phyloP scores from a whole-genome alignment of 1,140 invertebrate species.

The Ceratina australensis region DNA sequence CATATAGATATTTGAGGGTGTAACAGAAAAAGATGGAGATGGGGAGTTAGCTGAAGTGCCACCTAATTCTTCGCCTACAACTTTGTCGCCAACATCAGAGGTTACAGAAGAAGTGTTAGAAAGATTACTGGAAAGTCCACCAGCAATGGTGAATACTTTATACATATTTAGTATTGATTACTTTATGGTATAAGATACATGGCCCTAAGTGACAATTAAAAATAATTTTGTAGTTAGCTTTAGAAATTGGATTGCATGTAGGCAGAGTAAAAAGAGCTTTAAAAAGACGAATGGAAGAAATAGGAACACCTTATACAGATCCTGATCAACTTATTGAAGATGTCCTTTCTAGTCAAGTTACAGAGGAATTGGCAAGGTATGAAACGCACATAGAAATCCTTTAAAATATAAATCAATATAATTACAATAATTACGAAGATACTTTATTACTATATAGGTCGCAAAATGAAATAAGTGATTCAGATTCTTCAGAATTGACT shows the following conservation, averaged over 20 bases:
- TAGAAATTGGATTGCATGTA: conserved; percentile 85
- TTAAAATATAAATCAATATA: not conserved
- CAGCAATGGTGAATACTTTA: conserved; percentile 73
- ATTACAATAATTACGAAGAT: not conserved
- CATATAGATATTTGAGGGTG: conserved; percentile 67
- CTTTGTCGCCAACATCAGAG: conserved; percentile 66
- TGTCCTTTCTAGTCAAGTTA: conserved; percentile 83
- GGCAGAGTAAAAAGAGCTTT: conserved; percentile 84
- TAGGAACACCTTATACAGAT: conserved; percentile 81
- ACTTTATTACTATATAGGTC: conserved; percentile 35
- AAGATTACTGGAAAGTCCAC: conserved; percentile 80
- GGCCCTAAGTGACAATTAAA: not conserved
- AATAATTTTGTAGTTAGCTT: conserved; percentile 78
- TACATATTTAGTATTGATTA: not conserved
- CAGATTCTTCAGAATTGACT: conserved; percentile 36
- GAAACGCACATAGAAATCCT: conserved; percentile 6
- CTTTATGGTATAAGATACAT: not conserved
- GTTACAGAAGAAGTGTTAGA: conserved; percentile 79
- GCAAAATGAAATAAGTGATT: conserved; percentile 52
- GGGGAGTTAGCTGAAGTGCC: conserved; percentile 49
- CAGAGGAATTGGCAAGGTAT: conserved; percentile 80
- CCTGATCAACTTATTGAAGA: conserved; percentile 86
- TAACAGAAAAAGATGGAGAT: conserved; percentile 64
- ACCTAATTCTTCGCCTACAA: conserved; percentile 45
- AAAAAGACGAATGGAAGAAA: conserved; percentile 80